These are phyloP conservation scores for Nebria salina DNA, from an alignment of 2,888 invertebrate species.

Conservation along the genomic window DNA sequence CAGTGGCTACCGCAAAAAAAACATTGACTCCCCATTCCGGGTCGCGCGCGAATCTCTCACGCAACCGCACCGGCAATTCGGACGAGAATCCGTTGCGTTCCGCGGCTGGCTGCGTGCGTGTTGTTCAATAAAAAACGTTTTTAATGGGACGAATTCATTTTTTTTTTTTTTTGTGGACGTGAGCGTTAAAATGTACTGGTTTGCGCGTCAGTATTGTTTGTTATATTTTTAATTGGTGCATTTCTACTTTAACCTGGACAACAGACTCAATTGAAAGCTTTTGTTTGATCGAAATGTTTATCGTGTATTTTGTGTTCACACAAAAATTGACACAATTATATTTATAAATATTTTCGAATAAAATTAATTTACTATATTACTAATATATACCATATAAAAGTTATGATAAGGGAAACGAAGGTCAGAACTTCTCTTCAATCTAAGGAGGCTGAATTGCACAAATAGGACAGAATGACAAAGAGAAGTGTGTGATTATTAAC, in stretches of 20 bases:
- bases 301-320: not conserved
- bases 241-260: conserved; percentile 8
- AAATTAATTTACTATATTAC: too few relatives aligned
- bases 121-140: conserved; percentile 37
- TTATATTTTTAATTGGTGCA: conserved; percentile 41
- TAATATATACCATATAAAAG: too few relatives aligned
- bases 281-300: not conserved
- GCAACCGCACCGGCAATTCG: not conserved
- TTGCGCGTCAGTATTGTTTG: conserved; percentile 27
- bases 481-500: not conserved
- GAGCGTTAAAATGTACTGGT: conserved; percentile 27
- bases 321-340: not conserved
- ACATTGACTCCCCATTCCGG: conserved; percentile 33
- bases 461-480: not conserved
- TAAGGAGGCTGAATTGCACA: too few relatives aligned
- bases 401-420: too few relatives aligned
- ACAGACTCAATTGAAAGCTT: not conserved
- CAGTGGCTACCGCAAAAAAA: conserved; percentile 44
- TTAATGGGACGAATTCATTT: conserved; percentile 41
- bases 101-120: conserved; percentile 22
- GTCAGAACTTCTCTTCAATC: too few relatives aligned
- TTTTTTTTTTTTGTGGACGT: conserved; percentile 33
- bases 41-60: conserved; percentile 6
- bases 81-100: not conserved
- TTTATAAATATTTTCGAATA: not conserved